A percentile compares a stretch with the other conserved stretches of the same genome.
Conservation (phyloP, 2,888 invertebrate genomes). For the Stegana nigrithorax region DNA sequence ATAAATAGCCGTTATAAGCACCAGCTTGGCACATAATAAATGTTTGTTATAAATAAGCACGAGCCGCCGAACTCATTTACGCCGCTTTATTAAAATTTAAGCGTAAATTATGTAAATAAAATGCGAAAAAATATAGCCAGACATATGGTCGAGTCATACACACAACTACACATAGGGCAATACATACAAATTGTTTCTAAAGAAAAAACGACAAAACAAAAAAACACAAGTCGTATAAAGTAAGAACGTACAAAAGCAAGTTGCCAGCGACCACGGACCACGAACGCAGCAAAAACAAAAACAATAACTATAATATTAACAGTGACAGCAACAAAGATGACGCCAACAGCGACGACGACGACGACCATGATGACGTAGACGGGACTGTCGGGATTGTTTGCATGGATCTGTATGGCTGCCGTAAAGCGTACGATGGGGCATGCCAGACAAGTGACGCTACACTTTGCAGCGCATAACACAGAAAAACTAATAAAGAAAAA, state of each 20-base stretch:
- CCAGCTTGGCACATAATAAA: not conserved
- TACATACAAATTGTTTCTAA: not conserved
- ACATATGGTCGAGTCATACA: constrained; percentile 8
- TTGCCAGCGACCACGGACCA: not conserved
- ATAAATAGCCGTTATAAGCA: constrained; percentile 2
- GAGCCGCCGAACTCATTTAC: not conserved
- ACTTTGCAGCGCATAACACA: no score
- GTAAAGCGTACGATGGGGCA: no score
- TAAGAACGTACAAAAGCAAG: not conserved
- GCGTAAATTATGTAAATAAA: constrained; percentile 8
- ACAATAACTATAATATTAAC: not conserved
- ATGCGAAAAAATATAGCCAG: not conserved
- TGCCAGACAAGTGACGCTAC: no score
- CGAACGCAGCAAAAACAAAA: not conserved
- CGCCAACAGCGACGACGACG: not conserved
- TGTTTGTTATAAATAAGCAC: not conserved
- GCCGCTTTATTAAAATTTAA: not conserved
- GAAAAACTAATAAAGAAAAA: not conserved
- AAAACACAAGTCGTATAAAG: not conserved
- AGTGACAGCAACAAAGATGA: not conserved
- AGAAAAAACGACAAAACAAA: not conserved
- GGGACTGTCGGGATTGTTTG: not conserved
- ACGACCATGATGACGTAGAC: not conserved
- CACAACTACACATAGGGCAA: not conserved
- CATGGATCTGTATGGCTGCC: no score